These are phyloP conservation scores for Chrysolina haemoptera DNA, from an alignment of 2,888 invertebrate genomes.

Conservation along the genomic window DNA sequence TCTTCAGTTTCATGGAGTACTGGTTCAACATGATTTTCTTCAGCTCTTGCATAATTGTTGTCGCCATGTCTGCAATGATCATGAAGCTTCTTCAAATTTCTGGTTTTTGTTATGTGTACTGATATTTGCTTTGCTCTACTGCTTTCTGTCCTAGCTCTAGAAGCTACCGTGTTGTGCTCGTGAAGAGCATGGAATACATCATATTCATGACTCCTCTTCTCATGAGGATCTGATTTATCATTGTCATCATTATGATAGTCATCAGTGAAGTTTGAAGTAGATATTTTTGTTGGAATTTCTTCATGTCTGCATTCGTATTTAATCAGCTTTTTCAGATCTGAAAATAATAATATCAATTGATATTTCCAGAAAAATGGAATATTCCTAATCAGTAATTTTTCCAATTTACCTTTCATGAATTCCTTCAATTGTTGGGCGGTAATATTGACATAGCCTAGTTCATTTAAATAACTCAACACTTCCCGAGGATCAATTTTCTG, in stretches of 20 bases:
- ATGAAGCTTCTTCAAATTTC: constrained; percentile 44
- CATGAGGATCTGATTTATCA: constrained; percentile 4
- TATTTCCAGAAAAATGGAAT: background rate
- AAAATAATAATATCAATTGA: constrained; percentile 51
- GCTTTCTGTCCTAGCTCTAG: constrained; percentile 64
- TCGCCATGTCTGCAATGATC: constrained; percentile 49
- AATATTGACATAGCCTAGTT: constrained; percentile 83
- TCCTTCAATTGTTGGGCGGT: constrained; percentile 82
- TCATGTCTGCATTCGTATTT: constrained; percentile 72
- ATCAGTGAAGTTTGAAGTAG: background rate
- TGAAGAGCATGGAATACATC: constrained; percentile 65
- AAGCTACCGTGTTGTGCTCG: constrained; percentile 67
- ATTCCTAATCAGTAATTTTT: background rate
- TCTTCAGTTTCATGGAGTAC: constrained; percentile 14
- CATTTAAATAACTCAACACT: constrained; percentile 81
- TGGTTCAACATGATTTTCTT: constrained; percentile 22
- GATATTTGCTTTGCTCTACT: constrained; percentile 58
- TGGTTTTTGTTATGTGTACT: constrained; percentile 57
- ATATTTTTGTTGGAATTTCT: constrained; percentile 49
- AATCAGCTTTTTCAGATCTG: constrained; percentile 79
- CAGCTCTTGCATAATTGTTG: background rate
- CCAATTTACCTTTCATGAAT: constrained; percentile 80
- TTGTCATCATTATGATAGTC: constrained; percentile 11
- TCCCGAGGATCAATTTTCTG: constrained; percentile 78
- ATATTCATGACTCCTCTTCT: constrained; percentile 24